phyloP scores from a whole-genome alignment of 2,797 vertebrate species.

The Galago senegalensis region DNA sequence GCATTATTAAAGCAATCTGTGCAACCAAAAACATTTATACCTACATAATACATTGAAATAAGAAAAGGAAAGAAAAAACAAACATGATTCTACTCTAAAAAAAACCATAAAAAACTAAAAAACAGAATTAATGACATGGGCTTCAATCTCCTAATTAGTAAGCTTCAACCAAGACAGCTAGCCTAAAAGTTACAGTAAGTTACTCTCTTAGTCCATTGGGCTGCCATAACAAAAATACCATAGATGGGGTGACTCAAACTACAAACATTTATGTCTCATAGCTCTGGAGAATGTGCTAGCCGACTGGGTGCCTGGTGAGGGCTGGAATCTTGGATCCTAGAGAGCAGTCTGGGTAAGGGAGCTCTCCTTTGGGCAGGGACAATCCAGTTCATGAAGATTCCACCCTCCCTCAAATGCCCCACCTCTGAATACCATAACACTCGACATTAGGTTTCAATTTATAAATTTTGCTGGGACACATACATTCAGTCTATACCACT shows the following conservation, averaged over 20 bases:
- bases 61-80: too few species aligned
- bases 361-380: not conserved
- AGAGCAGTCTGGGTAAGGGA: not conserved
- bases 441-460: not conserved
- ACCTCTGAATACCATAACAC: not conserved
- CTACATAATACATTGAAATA: too few species aligned
- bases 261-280: slow-evolving; percentile 10
- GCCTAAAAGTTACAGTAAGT: not conserved
- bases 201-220: not conserved
- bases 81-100: too few species aligned
- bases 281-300: not conserved
- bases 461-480: not conserved
- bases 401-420: not conserved
- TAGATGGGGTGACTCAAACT: not conserved
- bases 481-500: not conserved
- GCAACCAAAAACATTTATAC: too few species aligned
- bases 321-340: not conserved
- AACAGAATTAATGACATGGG: not conserved
- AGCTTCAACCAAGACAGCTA: not conserved
- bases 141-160: not conserved
- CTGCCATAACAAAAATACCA: not conserved
- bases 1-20: too few species aligned
- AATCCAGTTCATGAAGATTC: not conserved
- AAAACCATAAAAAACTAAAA: too few species aligned
- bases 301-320: not conserved